Evolutionary conservation across 2,888 invertebrate genomes (phyloP), one percentile per base, ranked within the genome.

Genomic region (Ophonus ardosiacus): DNA sequence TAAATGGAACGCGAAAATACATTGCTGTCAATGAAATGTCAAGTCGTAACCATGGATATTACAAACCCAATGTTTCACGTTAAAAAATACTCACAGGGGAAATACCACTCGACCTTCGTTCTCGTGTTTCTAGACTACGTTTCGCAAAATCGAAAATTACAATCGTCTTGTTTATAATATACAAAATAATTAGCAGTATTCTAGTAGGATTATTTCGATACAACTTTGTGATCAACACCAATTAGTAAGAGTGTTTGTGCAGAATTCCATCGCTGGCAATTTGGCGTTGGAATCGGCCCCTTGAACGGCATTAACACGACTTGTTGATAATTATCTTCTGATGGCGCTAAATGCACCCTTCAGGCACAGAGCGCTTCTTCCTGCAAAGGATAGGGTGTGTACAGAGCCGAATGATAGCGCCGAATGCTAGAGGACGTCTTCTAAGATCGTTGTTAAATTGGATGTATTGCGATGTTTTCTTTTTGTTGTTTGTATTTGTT

Each of bases 301-400:
- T 13, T 63, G 40, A 38, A 63, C 63, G 74, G 65, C 10, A 68
- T 68, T 68, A 68, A 15, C 68, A 15, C 4, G 68, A 68, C 82
- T 82, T 82, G 82, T 82, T 82, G 82, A 82, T 82, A 82, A 82
- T 71, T 71, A 82, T 82, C 68, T 71, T 59, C 31, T 82, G 71
- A 82, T 71, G 71, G 57, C 18, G 43, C 59, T 71, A 68, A 82
- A 71, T 71, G 68, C 59, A 71, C 56, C 38, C 57, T n/a, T 31
- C 68, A 68, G 68, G 15, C 68, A 10, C 38, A 7, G 15, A 13
- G 31, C 15, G 15, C 38, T 38, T 68, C 24, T 4, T 15, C 15
- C 63, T 24, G 38, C 38, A 3, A 74, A 40, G 43, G 81, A 18
- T 8, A 40, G 18, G 31, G 31, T 31, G 31, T 31, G 5, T 31